phyloP scores from a whole-genome alignment of 2,113 vertebrate species.

The Saguinus midas region DNA sequence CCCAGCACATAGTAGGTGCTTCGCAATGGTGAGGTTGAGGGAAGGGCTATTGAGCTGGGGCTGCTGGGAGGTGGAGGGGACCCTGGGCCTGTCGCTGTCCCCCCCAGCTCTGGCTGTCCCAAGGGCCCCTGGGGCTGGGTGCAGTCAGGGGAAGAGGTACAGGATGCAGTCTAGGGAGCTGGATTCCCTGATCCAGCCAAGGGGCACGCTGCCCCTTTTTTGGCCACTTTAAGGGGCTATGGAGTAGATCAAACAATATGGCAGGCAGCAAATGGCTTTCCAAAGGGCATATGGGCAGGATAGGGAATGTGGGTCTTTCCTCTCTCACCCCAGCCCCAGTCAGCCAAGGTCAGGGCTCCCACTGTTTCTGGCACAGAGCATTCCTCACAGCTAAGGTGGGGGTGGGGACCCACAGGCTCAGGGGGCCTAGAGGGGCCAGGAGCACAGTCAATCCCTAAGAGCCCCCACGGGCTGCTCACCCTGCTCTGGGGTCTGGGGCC shows the following conservation, averaged over 20 bases:
- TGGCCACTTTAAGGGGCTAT: not conserved
- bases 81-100: rapidly evolving
- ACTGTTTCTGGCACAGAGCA: not conserved
- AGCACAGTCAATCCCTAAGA: not conserved
- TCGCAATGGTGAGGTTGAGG: rapidly evolving
- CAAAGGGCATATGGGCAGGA: not conserved
- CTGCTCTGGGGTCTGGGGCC: not conserved
- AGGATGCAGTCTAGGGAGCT: not conserved
- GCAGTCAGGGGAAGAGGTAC: not conserved
- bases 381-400: not conserved
- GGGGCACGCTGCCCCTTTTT: no score
- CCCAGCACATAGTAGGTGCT: not conserved
- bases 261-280: not conserved
- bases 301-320: rapidly evolving
- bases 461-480: not conserved
- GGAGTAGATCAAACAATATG: not conserved
- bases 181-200: not conserved
- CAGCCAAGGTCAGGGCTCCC: not conserved
- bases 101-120: not conserved
- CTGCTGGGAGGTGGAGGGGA: not conserved
- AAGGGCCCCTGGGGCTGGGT: not conserved
- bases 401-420: not conserved
- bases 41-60: not conserved
- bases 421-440: not conserved
- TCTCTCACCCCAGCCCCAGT: not conserved